These are phyloP conservation scores for Barnardius zonarius DNA, from an alignment of 2,113 vertebrate species.

Conservation along the genomic window DNA sequence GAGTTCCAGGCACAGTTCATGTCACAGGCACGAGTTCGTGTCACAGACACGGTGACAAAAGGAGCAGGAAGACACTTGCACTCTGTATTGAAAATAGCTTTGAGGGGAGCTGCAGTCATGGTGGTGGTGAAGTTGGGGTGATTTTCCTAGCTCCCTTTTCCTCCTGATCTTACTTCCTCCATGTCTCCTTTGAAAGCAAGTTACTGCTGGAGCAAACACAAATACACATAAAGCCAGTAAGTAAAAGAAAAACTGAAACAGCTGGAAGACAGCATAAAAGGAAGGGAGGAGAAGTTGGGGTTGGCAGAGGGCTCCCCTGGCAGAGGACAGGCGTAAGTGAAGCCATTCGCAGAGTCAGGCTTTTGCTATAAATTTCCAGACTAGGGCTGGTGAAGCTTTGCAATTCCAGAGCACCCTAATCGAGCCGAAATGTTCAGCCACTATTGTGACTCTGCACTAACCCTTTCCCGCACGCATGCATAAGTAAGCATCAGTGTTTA, in stretches of 20 bases:
- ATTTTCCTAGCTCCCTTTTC: neutral
- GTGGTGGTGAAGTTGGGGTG: neutral
- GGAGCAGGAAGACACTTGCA: neutral
- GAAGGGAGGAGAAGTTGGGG: neutral
- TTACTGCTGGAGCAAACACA: neutral
- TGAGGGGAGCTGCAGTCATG: neutral
- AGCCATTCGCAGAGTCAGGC: neutral
- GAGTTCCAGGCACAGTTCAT: neutral
- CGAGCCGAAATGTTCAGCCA: neutral
- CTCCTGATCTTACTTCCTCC: neutral
- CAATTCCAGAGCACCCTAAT: neutral
- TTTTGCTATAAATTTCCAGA: conserved; percentile 16
- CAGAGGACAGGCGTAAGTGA: neutral
- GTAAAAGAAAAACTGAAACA: conserved; percentile 13
- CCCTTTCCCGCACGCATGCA: neutral
- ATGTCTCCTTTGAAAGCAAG: neutral
- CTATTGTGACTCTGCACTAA: neutral
- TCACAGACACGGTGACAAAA: neutral
- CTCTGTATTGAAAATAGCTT: neutral
- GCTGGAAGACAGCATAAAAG: conserved; percentile 8
- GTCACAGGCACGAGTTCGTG: neutral
- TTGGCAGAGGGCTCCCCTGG: conserved; percentile 9
- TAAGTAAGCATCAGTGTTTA: neutral
- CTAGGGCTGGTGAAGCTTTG: neutral
- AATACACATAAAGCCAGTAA: conserved; percentile 16